Evolutionary conservation across 2,888 invertebrate genomes (phyloP), one percentile per base, ranked within the genome.

Genomic region (Chirona hameri): DNA sequence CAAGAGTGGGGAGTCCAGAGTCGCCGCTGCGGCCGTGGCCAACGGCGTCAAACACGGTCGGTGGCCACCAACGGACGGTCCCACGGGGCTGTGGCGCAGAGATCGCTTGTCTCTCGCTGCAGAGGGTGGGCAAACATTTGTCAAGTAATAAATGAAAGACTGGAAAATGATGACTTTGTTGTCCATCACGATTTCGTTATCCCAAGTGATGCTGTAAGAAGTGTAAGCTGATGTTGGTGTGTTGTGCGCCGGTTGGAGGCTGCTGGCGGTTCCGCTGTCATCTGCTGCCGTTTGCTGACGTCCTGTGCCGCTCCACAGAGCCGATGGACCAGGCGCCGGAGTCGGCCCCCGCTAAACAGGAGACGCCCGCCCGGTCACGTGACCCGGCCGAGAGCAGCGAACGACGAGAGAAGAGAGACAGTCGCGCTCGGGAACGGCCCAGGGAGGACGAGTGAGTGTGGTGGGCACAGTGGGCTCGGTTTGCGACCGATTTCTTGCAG

Each of bases 391-490:
- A 72, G 15, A 21, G 24, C 3, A 31, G 9, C 15, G 76, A 76
- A 24, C 76, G 76, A 29, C 72, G 72, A 0, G 72, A 15, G 4
- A 15, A 15, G 29, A 27, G 72, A 4, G 72, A 72, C 29, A 27
- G 72, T 18, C 72, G 72, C 1, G 31, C 18, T 4, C 29, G 72
- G 18, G 72, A 72, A 0, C 14, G 72, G 31, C 15, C 24, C 76
- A 46, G 39, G 24, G 76, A 76, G 21, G 76, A 76, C 76, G 76
- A 18, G 76, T 76, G 39, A 76, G 76, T 76, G 39, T 9, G 76
- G 18, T 27, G 15, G 18, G 60, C 18, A 18, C 24, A 24, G 60
- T 60, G 1, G 1, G 3, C 7, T 18, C 21, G 60, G 24, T 18
- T 0, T 7, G 24, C 60, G 24, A 24, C 7, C 60, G 18, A 1